A percentile compares a stretch with the other conserved stretches of the same genome.
phyloP scores from a whole-genome alignment of 2,797 vertebrate species.

The Lindbergichthys nudifrons region DNA sequence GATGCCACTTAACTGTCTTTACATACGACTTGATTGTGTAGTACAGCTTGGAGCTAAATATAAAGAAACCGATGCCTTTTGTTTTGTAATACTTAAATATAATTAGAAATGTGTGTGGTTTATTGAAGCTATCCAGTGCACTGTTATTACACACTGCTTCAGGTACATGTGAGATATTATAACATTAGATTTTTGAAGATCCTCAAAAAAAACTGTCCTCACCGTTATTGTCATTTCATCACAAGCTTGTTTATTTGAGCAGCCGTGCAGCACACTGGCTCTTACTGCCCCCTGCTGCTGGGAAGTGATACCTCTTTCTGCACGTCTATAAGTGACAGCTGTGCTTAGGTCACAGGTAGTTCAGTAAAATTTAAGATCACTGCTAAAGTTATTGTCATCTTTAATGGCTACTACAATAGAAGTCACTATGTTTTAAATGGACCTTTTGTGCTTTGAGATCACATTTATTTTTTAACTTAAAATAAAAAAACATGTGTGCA shows the following conservation, averaged over 20 bases:
- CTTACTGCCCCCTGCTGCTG: constrained; percentile 79
- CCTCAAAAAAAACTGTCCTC: neutral
- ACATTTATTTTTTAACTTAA: neutral
- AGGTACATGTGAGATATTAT: neutral
- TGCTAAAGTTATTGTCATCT: neutral
- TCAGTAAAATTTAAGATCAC: neutral
- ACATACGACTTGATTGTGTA: neutral
- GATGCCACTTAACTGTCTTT: constrained; percentile 15
- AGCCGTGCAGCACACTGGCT: constrained; percentile 27
- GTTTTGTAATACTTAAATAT: constrained; percentile 1
- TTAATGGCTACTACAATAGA: neutral
- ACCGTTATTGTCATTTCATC: constrained; percentile 9
- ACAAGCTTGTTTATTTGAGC: constrained; percentile 17
- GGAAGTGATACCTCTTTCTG: neutral
- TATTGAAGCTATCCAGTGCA: neutral
- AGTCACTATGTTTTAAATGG: neutral
- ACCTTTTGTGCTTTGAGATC: neutral
- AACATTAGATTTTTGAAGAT: neutral
- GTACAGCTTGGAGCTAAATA: neutral
- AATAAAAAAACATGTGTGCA: neutral
- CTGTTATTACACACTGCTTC: neutral
- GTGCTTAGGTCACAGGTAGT: neutral
- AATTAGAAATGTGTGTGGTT: neutral
- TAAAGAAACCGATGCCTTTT: neutral
- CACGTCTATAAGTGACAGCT: neutral